phyloP scores from a whole-genome alignment of 2,797 vertebrate species.

The Acrossocheilus wenchowensis region DNA sequence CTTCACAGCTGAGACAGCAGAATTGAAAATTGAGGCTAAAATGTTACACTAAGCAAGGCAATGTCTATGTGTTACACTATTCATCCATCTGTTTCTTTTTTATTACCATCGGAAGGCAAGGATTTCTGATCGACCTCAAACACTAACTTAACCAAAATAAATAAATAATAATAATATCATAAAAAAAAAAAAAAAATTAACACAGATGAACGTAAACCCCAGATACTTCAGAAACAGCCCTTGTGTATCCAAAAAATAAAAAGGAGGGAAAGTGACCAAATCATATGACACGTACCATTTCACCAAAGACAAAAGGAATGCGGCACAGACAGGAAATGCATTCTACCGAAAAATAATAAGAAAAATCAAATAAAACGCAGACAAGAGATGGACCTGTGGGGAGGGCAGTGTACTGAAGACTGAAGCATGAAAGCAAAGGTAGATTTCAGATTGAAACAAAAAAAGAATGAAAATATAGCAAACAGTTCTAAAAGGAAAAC shows the following conservation, averaged over 20 bases:
- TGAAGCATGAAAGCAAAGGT: slow-evolving; percentile 81
- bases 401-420: slow-evolving; percentile 75
- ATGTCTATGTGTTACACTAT: background rate
- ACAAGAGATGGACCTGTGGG: slow-evolving; percentile 77
- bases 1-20: background rate
- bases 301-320: slow-evolving; percentile 82
- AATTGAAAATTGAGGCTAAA: background rate
- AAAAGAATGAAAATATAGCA: slow-evolving; percentile 73
- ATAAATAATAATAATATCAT: background rate
- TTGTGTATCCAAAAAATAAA: background rate
- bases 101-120: background rate
- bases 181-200: background rate
- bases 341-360: slow-evolving; percentile 82
- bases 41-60: background rate
- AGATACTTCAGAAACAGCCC: slow-evolving; percentile 34
- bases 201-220: slow-evolving; percentile 44
- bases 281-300: slow-evolving; percentile 74
- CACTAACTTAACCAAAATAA: background rate
- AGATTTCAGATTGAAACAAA: slow-evolving; percentile 72
- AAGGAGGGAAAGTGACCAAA: slow-evolving; percentile 64
- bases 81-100: background rate
- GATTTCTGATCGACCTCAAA: slow-evolving; percentile 2
- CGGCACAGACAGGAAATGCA: slow-evolving; percentile 92
- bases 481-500: slow-evolving; percentile 72
- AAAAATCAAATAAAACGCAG: slow-evolving; percentile 65